These are phyloP conservation scores for Champsocephalus gunnari DNA, from an alignment of 2,797 vertebrate species.

Conservation along the genomic window DNA sequence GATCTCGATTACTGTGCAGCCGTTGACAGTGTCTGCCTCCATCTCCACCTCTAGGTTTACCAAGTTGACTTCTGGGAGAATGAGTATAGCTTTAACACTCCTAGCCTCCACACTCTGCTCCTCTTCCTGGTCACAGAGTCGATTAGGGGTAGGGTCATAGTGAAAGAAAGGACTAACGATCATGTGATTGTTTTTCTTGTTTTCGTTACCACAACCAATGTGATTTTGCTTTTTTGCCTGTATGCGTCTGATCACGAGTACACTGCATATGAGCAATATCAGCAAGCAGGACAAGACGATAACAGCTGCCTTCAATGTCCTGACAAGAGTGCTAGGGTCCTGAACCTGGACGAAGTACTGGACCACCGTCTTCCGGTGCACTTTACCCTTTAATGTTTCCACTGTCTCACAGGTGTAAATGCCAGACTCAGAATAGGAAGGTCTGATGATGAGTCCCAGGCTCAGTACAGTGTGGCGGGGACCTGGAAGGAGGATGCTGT, in stretches of 20 bases:
- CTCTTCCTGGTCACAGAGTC: not conserved
- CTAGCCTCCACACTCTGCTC: not conserved
- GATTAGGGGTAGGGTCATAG: fast-evolving
- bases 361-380: conserved; percentile 25
- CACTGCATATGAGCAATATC: fast-evolving
- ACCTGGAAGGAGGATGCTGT: not conserved
- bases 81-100: not conserved
- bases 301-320: not conserved
- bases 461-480: conserved; percentile 27
- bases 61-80: not conserved
- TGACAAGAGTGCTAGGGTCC: not conserved
- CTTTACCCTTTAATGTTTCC: conserved; percentile 36
- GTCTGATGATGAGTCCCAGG: conserved; percentile 44
- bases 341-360: conserved; percentile 32
- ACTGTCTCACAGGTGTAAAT: conserved; percentile 50
- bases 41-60: not conserved
- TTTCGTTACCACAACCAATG: not conserved
- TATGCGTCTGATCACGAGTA: fast-evolving
- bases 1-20: not conserved
- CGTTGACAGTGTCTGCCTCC: not conserved
- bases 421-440: conserved; percentile 35
- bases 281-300: not conserved
- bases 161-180: not conserved
- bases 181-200: not conserved
- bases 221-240: not conserved